Base-by-base conservation (phyloP, 2,797 vertebrate genomes). In the Galago senegalensis region DNA sequence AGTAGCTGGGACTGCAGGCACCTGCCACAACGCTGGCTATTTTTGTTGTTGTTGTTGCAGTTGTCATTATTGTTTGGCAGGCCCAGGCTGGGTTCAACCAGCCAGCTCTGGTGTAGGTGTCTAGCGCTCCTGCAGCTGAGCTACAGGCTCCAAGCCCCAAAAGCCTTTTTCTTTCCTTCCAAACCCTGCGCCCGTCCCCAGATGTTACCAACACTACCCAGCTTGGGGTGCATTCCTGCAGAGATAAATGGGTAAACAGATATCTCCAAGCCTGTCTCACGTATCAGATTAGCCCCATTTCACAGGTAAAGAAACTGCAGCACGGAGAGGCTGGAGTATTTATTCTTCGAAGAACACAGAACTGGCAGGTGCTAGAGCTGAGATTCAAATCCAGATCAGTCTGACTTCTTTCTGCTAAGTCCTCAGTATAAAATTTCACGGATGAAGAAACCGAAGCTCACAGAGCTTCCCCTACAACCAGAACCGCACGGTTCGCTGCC, bases 401-500 rank as follows among this genome's bases (percentile, higher is more conserved):
- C 43, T 6, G 82, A 69, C 89, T 34, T 85, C 61, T 76, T 87
- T 34, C 56, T 49, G 27, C 77, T 67, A 23, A 17, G 13, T 67
- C 56, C 89, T 3, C 13, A 11, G 77, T n/a, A 53, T 43, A 63
- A 60, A 58, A 56, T 7, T 61, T 87, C 23, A 60, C 9, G 49
- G 87, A 60, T 34, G 81, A 84, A 84, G 76, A 94, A 49, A 27
- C 10, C 31, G 56, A 73, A 87, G 87, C 56, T 73, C 93, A 16
- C 1, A 27, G 65, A 23, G 23, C 67, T 58, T 58, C 70, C 89
- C 60, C 25, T 8, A 70, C 69, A 34, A 40, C 46, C 86, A 13
- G 83, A 72, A 31, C 43, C 89, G 23, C 93, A 14, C 0, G 40
- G 80, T 29, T 81, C 85, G 20, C 81, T 13, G 70, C 10, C 49